Base-by-base conservation (phyloP, 2,888 invertebrate genomes). In the Myopa testacea region DNA sequence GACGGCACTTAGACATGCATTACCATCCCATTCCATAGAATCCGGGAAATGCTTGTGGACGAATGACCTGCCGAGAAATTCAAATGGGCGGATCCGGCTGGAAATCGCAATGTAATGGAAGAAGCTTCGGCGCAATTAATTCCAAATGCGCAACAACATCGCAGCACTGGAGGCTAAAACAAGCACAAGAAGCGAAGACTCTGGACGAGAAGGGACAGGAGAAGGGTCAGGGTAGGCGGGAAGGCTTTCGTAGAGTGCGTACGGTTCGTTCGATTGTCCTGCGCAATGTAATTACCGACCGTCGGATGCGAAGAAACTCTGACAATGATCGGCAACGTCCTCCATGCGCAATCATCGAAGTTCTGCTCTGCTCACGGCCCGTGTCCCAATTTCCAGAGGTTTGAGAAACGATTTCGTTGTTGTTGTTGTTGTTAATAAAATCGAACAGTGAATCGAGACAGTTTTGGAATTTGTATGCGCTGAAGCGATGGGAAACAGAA, bases 251-350 rank as follows among this genome's bases (percentile, higher is more conserved):
- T 63, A 12, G 26, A 26, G 63, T 63, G 63, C 63, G 38, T 14
- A 5, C 12, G 14, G 34, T 34, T 37, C 37, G 12, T 14, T 16
- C 52, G 50, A 10, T 69, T 69, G 69, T 69, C 69, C 69, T 69
- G 58, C 38, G 71, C 55, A 71, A 37, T 58, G n/a, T n/a, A 71
- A 71, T 71, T 58, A 58, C 71, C 71, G 37, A 45, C 52, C 37
- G 37, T 65, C 19, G 10, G 26, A 50, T n/a, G 34, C 26, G 58
- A 67, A 63, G 14, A 63, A 63, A 10, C 34, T 63, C 63, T 63
- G 37, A 37, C 26, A 34, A 50, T 45, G 45, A n/a, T 50, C 69
- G 10, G 69, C 14, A 69, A 45, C 52, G 45, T 26, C 69, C 40
- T 69, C 45, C 38, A 14, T n/a, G 10, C 52, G 50, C 69, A 69